Percentiles rank a stretch among this genome's conserved stretches.
Evolutionary conservation across 2,113 vertebrate genomes (phyloP).

Genomic region (Daphoenositta chrysoptera): DNA sequence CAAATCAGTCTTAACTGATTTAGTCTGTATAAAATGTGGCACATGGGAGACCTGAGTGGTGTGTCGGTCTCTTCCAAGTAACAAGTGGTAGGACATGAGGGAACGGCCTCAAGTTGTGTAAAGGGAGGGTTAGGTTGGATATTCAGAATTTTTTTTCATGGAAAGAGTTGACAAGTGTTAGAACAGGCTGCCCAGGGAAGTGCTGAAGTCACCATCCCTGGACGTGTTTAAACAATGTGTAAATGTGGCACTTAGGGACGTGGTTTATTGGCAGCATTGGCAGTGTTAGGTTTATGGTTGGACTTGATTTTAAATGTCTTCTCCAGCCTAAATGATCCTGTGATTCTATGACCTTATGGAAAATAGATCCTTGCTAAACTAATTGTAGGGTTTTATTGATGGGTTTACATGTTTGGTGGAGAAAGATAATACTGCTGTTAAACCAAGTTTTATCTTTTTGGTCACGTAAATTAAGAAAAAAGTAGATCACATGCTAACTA

Average conservation of each 20-base stretch:
- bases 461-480: background rate
- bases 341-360: background rate
- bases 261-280: background rate
- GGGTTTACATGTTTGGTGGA: background rate
- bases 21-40: background rate
- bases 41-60: accelerated
- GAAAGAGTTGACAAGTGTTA: background rate
- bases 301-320: background rate
- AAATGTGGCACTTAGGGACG: background rate
- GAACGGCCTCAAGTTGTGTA: background rate
- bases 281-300: background rate
- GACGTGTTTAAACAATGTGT: background rate
- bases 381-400: background rate
- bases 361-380: background rate
- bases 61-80: accelerated
- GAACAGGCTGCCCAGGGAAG: accelerated
- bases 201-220: background rate
- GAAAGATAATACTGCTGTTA: background rate
- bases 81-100: background rate
- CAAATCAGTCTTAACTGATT: background rate
- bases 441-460: background rate
- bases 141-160: background rate
- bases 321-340: background rate
- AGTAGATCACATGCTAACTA: background rate
- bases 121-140: background rate